These are phyloP conservation scores for Parapsyche elsis DNA, from an alignment of 1,140 invertebrate genomes.

Conservation along the genomic window DNA sequence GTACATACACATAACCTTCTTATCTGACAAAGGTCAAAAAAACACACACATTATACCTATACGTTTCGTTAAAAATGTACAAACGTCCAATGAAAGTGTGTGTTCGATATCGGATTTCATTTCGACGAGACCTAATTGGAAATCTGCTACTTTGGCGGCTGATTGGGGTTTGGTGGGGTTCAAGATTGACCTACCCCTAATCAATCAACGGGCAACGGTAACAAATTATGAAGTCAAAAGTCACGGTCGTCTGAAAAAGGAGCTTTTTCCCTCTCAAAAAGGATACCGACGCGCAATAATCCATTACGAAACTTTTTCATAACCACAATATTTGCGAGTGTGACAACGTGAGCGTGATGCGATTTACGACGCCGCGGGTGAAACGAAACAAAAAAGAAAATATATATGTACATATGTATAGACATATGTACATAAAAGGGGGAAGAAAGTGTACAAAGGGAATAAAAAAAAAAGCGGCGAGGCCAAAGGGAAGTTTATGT, in stretches of 20 bases:
- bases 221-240: conserved; percentile 41
- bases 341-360: neutral
- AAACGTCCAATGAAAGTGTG: too few species aligned
- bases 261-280: too few species aligned
- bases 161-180: conserved; percentile 11
- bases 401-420: too few species aligned
- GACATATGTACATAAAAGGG: neutral
- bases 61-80: too few species aligned
- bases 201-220: conserved; percentile 30
- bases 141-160: neutral
- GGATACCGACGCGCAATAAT: too few species aligned
- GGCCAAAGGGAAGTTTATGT: conserved; percentile 6
- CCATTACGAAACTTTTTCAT: too few species aligned
- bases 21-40: too few species aligned
- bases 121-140: conserved; percentile 16
- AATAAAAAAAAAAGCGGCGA: conserved; percentile 4
- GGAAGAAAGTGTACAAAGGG: neutral
- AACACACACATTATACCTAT: too few species aligned
- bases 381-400: neutral
- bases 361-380: neutral
- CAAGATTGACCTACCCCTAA: neutral
- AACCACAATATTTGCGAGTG: neutral
- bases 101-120: conserved; percentile 1
- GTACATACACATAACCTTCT: too few species aligned
- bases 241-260: neutral